Percentiles rank a stretch among this genome's conserved stretches.
These are phyloP conservation scores for Strix aluco DNA, from an alignment of 2,113 vertebrate genomes.

Conservation along the genomic window DNA sequence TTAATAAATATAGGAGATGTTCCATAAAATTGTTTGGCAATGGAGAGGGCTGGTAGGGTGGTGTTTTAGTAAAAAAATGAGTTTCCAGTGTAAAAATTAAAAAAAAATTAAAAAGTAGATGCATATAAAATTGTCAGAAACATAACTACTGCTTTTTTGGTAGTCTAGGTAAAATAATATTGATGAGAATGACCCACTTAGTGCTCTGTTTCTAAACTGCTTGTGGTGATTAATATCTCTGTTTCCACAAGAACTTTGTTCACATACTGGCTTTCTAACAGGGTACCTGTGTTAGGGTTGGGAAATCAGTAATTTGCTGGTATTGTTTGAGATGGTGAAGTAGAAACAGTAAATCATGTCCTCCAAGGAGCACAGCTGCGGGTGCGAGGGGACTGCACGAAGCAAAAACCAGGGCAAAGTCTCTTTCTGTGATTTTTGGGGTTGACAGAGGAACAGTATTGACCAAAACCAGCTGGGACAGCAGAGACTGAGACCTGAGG, in stretches of 20 bases:
- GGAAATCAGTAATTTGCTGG: neutral
- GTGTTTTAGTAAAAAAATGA: neutral
- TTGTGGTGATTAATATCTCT: neutral
- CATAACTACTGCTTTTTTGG: neutral
- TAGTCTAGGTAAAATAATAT: neutral
- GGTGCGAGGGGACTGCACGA: fast-evolving
- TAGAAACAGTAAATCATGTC: neutral
- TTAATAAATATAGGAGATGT: neutral
- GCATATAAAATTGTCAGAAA: neutral
- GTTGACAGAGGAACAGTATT: neutral
- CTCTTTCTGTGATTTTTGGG: neutral
- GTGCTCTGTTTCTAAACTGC: neutral
- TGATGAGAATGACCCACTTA: neutral
- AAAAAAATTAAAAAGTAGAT: too few relatives aligned
- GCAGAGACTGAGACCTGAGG: fast-evolving
- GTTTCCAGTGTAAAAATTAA: neutral
- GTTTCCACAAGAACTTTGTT: neutral
- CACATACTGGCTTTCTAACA: fast-evolving
- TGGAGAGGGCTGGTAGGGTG: neutral
- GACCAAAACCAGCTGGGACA: too few relatives aligned
- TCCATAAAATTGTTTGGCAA: neutral
- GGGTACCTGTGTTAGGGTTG: neutral
- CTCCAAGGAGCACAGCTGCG: neutral
- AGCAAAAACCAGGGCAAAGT: neutral
- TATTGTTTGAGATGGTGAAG: neutral